Percentiles rank a stretch among this genome's conserved stretches.
Conservation (phyloP, 1,140 invertebrate genomes). For the Drosophila neocordata region DNA sequence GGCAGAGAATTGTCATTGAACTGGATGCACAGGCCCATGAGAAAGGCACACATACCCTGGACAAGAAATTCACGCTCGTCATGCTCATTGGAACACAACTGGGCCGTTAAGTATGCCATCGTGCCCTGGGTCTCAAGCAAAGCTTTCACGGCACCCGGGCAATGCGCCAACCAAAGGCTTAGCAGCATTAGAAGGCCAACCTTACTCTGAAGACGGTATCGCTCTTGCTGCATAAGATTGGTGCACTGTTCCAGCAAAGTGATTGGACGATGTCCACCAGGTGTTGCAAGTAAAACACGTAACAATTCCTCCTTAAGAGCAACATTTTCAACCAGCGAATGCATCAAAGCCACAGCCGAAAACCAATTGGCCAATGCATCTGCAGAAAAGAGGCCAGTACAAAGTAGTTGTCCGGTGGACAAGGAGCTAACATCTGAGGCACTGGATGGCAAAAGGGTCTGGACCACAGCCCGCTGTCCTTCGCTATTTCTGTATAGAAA, state of each 20-base stretch:
- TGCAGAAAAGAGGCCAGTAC: slow-evolving; percentile 94
- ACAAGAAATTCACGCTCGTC: slow-evolving; percentile 95
- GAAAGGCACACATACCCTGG: slow-evolving; percentile 96
- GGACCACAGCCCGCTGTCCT: slow-evolving; percentile 93
- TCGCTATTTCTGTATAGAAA: slow-evolving; percentile 96
- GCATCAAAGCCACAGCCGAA: slow-evolving; percentile 94
- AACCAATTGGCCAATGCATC: slow-evolving; percentile 99
- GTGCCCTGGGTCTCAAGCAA: slow-evolving; percentile 94
- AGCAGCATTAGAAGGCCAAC: slow-evolving; percentile 96
- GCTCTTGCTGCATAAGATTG: slow-evolving; percentile 91
- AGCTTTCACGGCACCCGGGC: slow-evolving; percentile 91
- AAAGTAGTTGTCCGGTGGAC: slow-evolving; percentile 95
- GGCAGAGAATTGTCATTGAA: slow-evolving; percentile 95
- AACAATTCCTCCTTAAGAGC: slow-evolving; percentile 96
- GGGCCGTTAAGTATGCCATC: slow-evolving; percentile 92
- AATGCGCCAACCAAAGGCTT: slow-evolving; percentile 94
- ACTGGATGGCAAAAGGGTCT: slow-evolving; percentile 94
- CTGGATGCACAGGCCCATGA: slow-evolving; percentile 95
- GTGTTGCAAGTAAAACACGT: slow-evolving; percentile 94
- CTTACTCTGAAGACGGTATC: slow-evolving; percentile 92
- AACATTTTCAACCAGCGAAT: slow-evolving; percentile 94
- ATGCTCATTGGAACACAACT: slow-evolving; percentile 90
- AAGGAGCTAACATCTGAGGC: slow-evolving; percentile 88
- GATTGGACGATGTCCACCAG: slow-evolving; percentile 91
- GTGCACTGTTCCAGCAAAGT: slow-evolving; percentile 95